Evolutionary conservation across 2,797 vertebrate species (phyloP).

Genomic region (Myotis findleyi): DNA sequence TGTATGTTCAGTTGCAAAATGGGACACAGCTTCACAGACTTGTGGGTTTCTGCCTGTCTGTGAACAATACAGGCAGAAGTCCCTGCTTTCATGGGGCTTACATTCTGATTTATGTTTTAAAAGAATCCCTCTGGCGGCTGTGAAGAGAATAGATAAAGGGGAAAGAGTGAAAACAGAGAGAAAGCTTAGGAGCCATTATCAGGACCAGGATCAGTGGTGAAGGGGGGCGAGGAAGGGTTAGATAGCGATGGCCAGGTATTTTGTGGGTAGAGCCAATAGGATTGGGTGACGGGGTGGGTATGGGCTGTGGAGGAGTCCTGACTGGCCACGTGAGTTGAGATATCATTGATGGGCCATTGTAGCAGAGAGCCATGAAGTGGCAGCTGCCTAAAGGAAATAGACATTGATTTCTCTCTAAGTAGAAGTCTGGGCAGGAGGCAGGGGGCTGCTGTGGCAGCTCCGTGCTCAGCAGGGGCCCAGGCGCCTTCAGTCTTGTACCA

Average conservation of each 20-base stretch:
- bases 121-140: background rate
- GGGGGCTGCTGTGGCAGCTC: background rate
- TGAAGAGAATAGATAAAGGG: background rate
- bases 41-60: background rate
- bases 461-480: background rate
- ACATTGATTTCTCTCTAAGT: conserved; percentile 30
- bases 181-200: background rate
- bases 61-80: background rate
- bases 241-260: background rate
- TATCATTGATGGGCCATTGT: background rate
- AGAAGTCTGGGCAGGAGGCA: background rate
- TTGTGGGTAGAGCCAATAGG: background rate
- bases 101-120: background rate
- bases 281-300: background rate
- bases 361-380: background rate
- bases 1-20: background rate
- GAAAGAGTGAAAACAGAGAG: background rate
- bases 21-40: background rate
- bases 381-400: background rate
- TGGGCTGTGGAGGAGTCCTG: background rate
- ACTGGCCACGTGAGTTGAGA: background rate
- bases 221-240: background rate
- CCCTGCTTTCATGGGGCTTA: background rate
- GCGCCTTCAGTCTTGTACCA: background rate
- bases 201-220: background rate